Evolutionary conservation across 30 jellyfish, hydroid and myxozoan species (phyloP).

Genomic region (Hydractinia symbiolongicarpus): DNA sequence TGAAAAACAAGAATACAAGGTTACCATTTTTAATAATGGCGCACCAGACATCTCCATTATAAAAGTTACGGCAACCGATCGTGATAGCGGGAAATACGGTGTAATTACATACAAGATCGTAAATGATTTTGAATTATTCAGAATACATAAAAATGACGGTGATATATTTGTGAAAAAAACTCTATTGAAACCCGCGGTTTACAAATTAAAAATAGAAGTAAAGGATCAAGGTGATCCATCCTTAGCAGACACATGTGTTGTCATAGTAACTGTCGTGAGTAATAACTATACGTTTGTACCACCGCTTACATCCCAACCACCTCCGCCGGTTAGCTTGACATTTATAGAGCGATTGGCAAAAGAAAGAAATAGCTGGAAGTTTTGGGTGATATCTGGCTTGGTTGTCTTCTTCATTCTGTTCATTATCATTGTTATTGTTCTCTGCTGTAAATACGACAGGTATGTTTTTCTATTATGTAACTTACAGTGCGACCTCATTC

Average conservation of each 20-base stretch:
- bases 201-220: background rate
- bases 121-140: background rate
- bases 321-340: too few relatives aligned
- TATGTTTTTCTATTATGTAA: too few relatives aligned
- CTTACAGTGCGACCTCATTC: too few relatives aligned
- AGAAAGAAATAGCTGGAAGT: too few relatives aligned
- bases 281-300: background rate
- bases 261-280: background rate
- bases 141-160: background rate
- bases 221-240: background rate
- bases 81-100: background rate
- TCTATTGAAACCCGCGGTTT: background rate
- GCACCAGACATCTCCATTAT: background rate
- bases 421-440: too few relatives aligned
- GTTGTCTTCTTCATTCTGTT: too few relatives aligned
- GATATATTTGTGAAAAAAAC: background rate
- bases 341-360: too few relatives aligned
- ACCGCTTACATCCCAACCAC: too few relatives aligned
- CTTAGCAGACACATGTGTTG: background rate
- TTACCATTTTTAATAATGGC: background rate
- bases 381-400: too few relatives aligned
- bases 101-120: background rate
- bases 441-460: too few relatives aligned
- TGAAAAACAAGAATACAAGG: background rate
- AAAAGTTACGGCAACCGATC: constrained; percentile 10